These are phyloP conservation scores for Mamestra configurata DNA, from an alignment of 1,140 invertebrate genomes.

Conservation along the genomic window DNA sequence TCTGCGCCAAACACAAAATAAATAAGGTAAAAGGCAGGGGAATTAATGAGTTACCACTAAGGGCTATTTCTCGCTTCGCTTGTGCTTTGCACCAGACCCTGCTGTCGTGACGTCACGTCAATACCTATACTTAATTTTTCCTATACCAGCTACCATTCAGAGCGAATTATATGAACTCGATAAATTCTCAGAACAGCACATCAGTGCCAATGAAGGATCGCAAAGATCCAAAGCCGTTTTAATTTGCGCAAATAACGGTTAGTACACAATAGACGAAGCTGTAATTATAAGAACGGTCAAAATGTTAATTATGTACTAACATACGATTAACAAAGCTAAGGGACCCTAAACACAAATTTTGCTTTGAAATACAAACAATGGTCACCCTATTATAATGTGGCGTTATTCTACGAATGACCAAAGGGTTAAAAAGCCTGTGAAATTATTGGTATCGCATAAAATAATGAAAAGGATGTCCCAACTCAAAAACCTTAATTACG, in stretches of 20 bases:
- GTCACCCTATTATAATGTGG: background rate
- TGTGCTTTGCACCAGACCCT: conserved; percentile 71
- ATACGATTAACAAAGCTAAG: background rate
- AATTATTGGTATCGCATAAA: conserved; percentile 3
- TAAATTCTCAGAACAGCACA: too few relatives aligned
- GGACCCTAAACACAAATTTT: background rate
- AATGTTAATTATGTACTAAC: background rate
- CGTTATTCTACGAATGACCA: too few relatives aligned
- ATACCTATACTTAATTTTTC: too few relatives aligned
- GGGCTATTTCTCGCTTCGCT: conserved; percentile 62
- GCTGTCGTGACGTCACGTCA: conserved; percentile 75
- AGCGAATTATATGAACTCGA: too few relatives aligned
- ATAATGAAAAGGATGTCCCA: background rate
- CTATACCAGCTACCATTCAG: too few relatives aligned
- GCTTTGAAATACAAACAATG: background rate
- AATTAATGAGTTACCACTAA: too few relatives aligned
- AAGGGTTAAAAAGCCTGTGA: background rate
- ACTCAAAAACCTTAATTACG: conserved; percentile 1
- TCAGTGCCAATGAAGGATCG: too few relatives aligned
- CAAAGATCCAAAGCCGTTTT: too few relatives aligned
- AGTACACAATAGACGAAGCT: background rate
- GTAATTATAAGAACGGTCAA: background rate
- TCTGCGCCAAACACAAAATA: too few relatives aligned
- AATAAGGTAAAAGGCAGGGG: too few relatives aligned
- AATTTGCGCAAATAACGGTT: too few relatives aligned